Evolutionary conservation across 2,888 invertebrate genomes (phyloP).

Genomic region (Drosophila maculinotata): DNA sequence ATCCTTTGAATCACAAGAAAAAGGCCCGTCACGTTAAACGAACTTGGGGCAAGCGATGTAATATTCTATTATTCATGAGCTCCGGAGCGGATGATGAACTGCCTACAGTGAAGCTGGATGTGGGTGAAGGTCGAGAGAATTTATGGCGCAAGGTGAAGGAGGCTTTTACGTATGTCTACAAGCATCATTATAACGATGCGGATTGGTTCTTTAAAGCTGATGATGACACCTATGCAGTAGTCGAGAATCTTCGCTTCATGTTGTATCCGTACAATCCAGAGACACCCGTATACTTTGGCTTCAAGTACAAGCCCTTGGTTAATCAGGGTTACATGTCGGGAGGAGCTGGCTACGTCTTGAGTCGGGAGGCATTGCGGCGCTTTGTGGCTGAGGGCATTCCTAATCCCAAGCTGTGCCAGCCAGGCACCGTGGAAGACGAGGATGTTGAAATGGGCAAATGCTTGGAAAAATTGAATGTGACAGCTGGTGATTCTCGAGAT

Average conservation of each 20-base stretch:
- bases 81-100: conserved; percentile 15
- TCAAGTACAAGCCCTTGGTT: conserved; percentile 20
- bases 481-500: conserved; percentile 95
- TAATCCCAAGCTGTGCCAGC: neutral
- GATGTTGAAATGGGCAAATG: conserved; percentile 87
- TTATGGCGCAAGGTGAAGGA: conserved; percentile 26
- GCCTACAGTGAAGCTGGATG: conserved; percentile 3
- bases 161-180: conserved; percentile 22
- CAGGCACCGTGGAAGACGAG: neutral
- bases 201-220: conserved; percentile 32
- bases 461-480: conserved; percentile 92
- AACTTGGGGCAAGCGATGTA: conserved; percentile 31
- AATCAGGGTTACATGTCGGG: conserved; percentile 32
- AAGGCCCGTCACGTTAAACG: conserved; percentile 23
- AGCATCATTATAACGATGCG: conserved; percentile 24
- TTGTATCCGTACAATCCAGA: conserved; percentile 23
- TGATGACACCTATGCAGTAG: conserved; percentile 23
- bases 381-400: conserved; percentile 19
- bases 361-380: conserved; percentile 24
- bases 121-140: neutral
- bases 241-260: conserved; percentile 29
- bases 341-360: conserved; percentile 25
- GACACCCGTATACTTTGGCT: conserved; percentile 18
- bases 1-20: neutral
- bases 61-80: conserved; percentile 30